A percentile compares a stretch with the other conserved stretches of the same genome.
Conservation (phyloP, 1,140 invertebrate species). For the Scaptodrosophila lebanonensis region DNA sequence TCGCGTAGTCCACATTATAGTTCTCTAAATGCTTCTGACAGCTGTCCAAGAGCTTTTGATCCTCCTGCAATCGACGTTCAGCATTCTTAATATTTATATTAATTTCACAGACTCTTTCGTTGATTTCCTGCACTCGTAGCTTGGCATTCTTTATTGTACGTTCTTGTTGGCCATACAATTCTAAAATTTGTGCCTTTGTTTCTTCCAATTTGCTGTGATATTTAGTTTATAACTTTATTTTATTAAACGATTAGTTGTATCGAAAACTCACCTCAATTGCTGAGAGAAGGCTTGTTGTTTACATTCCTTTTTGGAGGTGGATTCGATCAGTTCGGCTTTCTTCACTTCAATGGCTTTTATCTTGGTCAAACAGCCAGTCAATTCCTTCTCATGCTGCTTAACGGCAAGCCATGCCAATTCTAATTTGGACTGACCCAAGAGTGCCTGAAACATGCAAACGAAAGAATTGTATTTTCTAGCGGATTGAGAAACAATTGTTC, state of each 20-base stretch:
- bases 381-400: slow-evolving; percentile 11
- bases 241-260: background rate
- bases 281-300: slow-evolving; percentile 35
- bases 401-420: slow-evolving; percentile 49
- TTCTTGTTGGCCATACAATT: slow-evolving; percentile 27
- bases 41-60: slow-evolving; percentile 31
- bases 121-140: slow-evolving; percentile 20
- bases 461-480: too few relatives aligned
- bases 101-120: background rate
- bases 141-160: slow-evolving; percentile 15
- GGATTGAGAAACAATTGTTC: too few relatives aligned
- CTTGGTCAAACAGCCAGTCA: slow-evolving; percentile 37
- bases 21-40: slow-evolving; percentile 49
- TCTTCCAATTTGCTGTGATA: slow-evolving; percentile 20
- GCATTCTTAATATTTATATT: slow-evolving; percentile 31
- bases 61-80: slow-evolving; percentile 44
- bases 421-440: slow-evolving; percentile 24
- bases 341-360: slow-evolving; percentile 45
- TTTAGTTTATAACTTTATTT: slow-evolving; percentile 1
- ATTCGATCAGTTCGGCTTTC: slow-evolving; percentile 33
- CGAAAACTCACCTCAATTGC: slow-evolving; percentile 43
- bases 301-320: slow-evolving; percentile 40
- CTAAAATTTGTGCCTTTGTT: slow-evolving; percentile 16
- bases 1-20: slow-evolving; percentile 42
- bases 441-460: slow-evolving; percentile 6